These are phyloP conservation scores for Toxonevra muliebris DNA, from an alignment of 2,888 invertebrate species.

Conservation along the genomic window DNA sequence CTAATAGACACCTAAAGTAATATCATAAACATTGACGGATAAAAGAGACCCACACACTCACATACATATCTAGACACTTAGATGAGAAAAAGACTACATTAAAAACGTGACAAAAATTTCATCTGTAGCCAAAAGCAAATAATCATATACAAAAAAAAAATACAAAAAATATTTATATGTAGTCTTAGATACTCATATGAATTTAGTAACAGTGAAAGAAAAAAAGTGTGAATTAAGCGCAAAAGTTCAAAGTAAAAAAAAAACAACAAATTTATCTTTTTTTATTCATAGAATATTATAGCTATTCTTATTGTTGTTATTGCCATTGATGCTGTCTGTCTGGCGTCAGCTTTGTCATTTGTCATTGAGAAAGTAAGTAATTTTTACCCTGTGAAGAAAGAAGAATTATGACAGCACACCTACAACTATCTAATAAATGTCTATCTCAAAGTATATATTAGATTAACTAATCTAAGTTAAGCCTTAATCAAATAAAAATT, in stretches of 20 bases:
- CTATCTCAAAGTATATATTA: too few species aligned
- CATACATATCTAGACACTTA: too few species aligned
- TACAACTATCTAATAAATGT: too few species aligned
- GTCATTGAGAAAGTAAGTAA: neutral
- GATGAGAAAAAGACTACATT: constrained; percentile 1
- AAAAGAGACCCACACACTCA: too few species aligned
- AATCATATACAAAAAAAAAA: constrained; percentile 4
- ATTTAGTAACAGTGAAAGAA: constrained; percentile 10
- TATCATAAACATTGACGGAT: constrained; percentile 5
- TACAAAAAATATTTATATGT: constrained; percentile 10
- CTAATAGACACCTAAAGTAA: constrained; percentile 14
- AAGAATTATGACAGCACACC: too few species aligned
- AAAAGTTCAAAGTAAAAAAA: constrained; percentile 21
- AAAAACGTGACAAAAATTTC: constrained; percentile 27
- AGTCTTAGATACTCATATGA: neutral
- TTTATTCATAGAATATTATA: too few species aligned
- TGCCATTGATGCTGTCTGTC: neutral
- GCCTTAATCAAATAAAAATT: too few species aligned
- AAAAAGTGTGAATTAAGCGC: constrained; percentile 26
- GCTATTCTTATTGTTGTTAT: neutral
- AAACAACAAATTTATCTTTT: too few species aligned
- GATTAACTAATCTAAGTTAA: too few species aligned
- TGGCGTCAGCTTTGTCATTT: neutral
- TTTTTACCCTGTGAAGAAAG: too few species aligned
- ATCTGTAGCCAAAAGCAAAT: neutral